phyloP scores from a whole-genome alignment of 1,140 invertebrate genomes.

The Diorhabda carinulata region DNA sequence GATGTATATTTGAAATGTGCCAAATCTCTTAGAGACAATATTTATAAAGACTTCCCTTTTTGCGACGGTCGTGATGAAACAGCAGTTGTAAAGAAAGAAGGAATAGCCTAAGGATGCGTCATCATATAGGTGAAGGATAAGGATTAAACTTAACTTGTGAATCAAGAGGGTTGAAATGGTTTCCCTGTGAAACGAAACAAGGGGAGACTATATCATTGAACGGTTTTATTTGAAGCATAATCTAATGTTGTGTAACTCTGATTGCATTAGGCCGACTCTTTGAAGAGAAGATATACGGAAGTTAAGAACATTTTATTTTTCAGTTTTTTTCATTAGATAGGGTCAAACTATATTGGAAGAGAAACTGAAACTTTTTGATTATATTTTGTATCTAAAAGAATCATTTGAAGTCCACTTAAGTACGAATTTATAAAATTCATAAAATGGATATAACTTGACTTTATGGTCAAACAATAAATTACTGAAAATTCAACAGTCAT shows the following conservation, averaged over 20 bases:
- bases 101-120: slow-evolving; percentile 16
- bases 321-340: too few species aligned
- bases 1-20: too few species aligned
- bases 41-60: background rate
- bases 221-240: slow-evolving; percentile 18
- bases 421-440: too few species aligned
- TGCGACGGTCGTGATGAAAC: background rate
- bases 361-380: too few species aligned
- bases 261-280: slow-evolving; percentile 3
- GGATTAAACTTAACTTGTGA: slow-evolving; percentile 19
- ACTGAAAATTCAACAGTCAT: too few species aligned
- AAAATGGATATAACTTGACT: too few species aligned
- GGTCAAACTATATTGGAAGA: too few species aligned
- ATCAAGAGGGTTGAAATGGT: slow-evolving; percentile 17
- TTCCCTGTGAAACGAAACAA: slow-evolving; percentile 12
- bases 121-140: slow-evolving; percentile 20
- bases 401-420: too few species aligned
- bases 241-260: slow-evolving; percentile 16
- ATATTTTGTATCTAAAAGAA: too few species aligned
- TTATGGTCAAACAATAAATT: too few species aligned
- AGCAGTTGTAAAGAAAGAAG: slow-evolving; percentile 8
- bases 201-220: slow-evolving; percentile 12
- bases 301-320: background rate
- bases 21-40: too few species aligned
- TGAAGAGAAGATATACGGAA: background rate